These are phyloP conservation scores for Ailurus styani DNA, from an alignment of 2,113 vertebrate genomes.

Conservation along the genomic window DNA sequence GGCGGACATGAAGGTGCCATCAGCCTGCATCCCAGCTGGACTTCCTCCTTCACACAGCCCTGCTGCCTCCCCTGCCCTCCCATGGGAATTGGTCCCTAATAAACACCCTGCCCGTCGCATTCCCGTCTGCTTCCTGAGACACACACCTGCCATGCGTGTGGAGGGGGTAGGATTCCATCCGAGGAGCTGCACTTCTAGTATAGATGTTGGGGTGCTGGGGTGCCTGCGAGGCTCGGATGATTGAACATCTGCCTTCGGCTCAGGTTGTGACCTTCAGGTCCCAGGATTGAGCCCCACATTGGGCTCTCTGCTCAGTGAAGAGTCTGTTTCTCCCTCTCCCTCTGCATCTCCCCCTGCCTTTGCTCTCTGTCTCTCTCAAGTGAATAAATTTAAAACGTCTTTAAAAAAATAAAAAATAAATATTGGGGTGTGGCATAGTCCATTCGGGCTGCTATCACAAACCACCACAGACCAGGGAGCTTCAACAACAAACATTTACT, in stretches of 20 bases:
- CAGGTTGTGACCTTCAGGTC: too few species aligned
- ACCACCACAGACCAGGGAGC: neutral
- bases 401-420: neutral
- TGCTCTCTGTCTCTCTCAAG: too few species aligned
- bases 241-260: too few species aligned
- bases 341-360: too few species aligned
- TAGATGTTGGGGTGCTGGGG: neutral
- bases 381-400: too few species aligned
- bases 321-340: too few species aligned
- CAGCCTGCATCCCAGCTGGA: neutral
- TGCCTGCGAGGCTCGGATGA: too few species aligned
- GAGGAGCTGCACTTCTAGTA: neutral
- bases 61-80: neutral
- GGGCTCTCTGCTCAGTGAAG: too few species aligned
- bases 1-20: fast-evolving
- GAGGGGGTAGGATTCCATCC: neutral
- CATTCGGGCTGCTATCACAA: neutral
- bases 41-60: fast-evolving
- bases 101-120: neutral
- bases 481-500: neutral
- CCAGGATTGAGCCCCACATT: too few species aligned
- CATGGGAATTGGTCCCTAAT: too few species aligned
- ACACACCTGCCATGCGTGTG: neutral
- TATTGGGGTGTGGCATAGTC: too few species aligned
- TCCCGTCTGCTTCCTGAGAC: neutral